These are phyloP conservation scores for Pangasius larnaudii DNA, from an alignment of 2,797 vertebrate species.

Conservation along the genomic window DNA sequence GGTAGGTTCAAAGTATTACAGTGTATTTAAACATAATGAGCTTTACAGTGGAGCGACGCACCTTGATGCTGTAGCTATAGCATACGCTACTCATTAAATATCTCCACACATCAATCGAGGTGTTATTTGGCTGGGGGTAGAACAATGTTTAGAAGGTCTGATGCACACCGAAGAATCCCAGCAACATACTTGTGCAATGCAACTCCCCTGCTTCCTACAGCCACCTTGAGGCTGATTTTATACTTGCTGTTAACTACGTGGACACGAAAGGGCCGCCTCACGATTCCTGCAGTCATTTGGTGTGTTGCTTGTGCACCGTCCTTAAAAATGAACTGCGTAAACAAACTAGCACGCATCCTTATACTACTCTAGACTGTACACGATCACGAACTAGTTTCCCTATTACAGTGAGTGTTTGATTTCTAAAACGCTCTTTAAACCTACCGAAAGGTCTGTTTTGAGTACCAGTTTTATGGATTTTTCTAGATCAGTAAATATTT, in stretches of 20 bases:
- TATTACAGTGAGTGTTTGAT: background rate
- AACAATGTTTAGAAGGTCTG: background rate
- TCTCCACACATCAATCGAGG: background rate
- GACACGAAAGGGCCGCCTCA: background rate
- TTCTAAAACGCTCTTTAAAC: background rate
- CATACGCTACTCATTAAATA: background rate
- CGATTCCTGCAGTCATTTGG: background rate
- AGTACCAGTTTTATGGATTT: background rate
- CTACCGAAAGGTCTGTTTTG: background rate
- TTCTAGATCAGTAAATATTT: background rate
- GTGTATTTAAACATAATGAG: background rate
- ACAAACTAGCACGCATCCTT: background rate
- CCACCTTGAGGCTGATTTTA: background rate
- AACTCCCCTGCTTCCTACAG: background rate
- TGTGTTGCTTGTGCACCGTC: background rate
- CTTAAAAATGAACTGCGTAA: background rate
- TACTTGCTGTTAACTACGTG: background rate
- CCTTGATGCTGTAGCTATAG: background rate
- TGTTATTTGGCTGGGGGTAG: background rate
- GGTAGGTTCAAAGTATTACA: background rate
- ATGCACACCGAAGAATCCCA: background rate
- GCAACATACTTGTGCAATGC: background rate
- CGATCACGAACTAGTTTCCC: background rate
- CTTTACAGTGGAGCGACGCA: background rate
- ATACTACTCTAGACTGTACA: background rate